A percentile compares a stretch with the other conserved stretches of the same genome.
Evolutionary conservation across 2,888 invertebrate species (phyloP).

Genomic region (Nasonia oneida): DNA sequence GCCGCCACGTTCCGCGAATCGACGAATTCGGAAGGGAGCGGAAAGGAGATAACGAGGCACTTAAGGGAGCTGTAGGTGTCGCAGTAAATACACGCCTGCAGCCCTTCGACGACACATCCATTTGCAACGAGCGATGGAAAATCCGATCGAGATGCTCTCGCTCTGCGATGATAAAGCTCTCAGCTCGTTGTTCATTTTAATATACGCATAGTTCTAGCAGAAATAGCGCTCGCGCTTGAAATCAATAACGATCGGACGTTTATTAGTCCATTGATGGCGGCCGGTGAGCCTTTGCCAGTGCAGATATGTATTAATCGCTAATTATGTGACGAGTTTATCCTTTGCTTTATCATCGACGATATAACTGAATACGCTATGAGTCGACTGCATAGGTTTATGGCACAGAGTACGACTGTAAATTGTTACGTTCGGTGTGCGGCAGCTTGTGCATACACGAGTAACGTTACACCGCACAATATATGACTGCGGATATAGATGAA

Average conservation of each 20-base stretch:
- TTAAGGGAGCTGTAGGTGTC: conserved; percentile 16
- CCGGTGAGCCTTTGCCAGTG: neutral
- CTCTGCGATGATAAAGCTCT: neutral
- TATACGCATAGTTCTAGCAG: neutral
- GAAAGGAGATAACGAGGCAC: conserved; percentile 42
- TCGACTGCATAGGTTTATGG: neutral
- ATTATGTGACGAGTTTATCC: conserved; percentile 32
- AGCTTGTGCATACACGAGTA: neutral
- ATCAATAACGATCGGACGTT: conserved; percentile 16
- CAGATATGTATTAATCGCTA: conserved; percentile 36
- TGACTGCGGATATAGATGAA: neutral
- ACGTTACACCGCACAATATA: neutral
- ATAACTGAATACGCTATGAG: neutral
- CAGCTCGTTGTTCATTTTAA: neutral
- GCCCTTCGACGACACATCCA: neutral
- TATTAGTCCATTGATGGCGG: conserved; percentile 23
- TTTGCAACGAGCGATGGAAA: neutral
- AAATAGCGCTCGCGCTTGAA: neutral
- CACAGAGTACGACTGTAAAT: neutral
- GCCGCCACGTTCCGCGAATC: neutral
- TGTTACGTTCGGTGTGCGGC: neutral
- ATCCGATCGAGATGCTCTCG: neutral
- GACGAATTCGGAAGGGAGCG: conserved; percentile 5
- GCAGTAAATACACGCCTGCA: neutral
- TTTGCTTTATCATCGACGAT: conserved; percentile 8